phyloP scores from a whole-genome alignment of 2,888 invertebrate genomes.

The Macrosiphum euphorbiae region DNA sequence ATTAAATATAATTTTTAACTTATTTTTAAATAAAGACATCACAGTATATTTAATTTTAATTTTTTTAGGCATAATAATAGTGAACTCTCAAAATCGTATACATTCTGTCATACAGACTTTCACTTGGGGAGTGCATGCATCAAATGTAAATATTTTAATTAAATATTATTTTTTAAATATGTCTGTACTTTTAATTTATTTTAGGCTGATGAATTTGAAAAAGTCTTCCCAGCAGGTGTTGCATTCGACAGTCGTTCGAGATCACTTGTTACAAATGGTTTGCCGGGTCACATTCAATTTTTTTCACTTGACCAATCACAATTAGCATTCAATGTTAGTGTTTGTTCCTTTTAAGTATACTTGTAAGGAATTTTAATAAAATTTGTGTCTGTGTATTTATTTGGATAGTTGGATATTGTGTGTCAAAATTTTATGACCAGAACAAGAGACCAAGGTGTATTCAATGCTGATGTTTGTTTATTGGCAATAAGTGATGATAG shows the following conservation, averaged over 20 bases:
- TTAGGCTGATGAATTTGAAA: slow-evolving; percentile 65
- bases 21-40: background rate
- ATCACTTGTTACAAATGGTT: slow-evolving; percentile 79
- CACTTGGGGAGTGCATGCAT: slow-evolving; percentile 72
- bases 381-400: slow-evolving; percentile 63
- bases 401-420: slow-evolving; percentile 78
- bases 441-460: slow-evolving; percentile 75
- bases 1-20: background rate
- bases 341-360: background rate
- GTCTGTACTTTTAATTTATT: slow-evolving; percentile 10
- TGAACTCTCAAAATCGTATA: slow-evolving; percentile 70
- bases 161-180: background rate
- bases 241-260: slow-evolving; percentile 77
- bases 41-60: slow-evolving; percentile 32
- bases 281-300: slow-evolving; percentile 82
- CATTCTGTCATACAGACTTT: slow-evolving; percentile 79
- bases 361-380: background rate
- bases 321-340: slow-evolving; percentile 80
- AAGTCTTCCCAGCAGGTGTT: slow-evolving; percentile 74
- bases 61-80: slow-evolving; percentile 70
- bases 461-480: slow-evolving; percentile 78
- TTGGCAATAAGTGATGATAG: slow-evolving; percentile 79
- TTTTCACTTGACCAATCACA: slow-evolving; percentile 77
- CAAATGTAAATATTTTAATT: slow-evolving; percentile 41
- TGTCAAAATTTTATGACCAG: slow-evolving; percentile 79